Percentiles rank a stretch among this genome's conserved stretches.
phyloP scores from a whole-genome alignment of 2,113 vertebrate species.

The Spea bombifrons region DNA sequence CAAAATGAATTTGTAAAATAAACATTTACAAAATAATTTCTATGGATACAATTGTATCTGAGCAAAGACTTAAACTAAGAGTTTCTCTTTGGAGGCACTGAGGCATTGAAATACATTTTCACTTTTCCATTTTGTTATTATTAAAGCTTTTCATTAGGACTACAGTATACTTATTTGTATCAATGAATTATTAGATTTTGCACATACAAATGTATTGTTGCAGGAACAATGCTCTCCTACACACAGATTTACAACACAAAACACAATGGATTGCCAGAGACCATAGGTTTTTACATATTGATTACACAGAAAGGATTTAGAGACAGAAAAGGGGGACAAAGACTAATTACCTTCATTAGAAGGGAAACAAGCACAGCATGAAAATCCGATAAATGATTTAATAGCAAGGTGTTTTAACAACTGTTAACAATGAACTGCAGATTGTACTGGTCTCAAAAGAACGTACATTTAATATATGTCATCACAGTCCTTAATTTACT shows the following conservation, averaged over 20 bases:
- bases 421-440: conserved; percentile 21
- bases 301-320: conserved; percentile 20
- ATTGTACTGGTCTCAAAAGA: conserved; percentile 6
- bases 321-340: conserved; percentile 17
- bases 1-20: too few relatives aligned
- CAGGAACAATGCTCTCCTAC: neutral
- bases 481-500: conserved; percentile 9
- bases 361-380: conserved; percentile 32
- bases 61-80: too few relatives aligned
- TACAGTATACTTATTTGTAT: too few relatives aligned
- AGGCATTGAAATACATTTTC: too few relatives aligned
- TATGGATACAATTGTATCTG: too few relatives aligned
- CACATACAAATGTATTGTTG: neutral
- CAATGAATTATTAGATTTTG: too few relatives aligned
- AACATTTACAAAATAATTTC: too few relatives aligned
- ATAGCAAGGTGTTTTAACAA: conserved; percentile 19
- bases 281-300: conserved; percentile 22
- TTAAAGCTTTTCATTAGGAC: too few relatives aligned
- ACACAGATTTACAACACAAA: conserved; percentile 8
- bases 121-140: too few relatives aligned
- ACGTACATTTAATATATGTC: conserved; percentile 9
- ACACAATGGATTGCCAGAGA: conserved; percentile 20
- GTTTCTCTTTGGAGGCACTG: too few relatives aligned
- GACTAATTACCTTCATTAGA: conserved; percentile 42
- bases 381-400: conserved; percentile 36